phyloP scores from a whole-genome alignment of 1,140 invertebrate genomes.

The Pinna nobilis region DNA sequence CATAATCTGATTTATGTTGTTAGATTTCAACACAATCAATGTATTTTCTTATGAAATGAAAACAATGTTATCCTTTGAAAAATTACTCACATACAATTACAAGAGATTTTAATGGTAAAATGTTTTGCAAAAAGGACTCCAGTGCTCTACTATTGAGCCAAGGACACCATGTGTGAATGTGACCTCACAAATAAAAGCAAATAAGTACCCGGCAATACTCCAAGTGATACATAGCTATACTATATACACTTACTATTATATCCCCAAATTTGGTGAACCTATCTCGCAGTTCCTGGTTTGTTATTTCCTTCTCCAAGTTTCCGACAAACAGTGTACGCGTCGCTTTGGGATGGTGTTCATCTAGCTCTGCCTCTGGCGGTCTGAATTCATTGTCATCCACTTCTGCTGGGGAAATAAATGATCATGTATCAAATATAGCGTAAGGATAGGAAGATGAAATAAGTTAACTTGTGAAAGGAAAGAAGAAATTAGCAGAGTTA shows the following conservation, averaged over 20 bases:
- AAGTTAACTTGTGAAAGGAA: no score
- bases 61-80: no score
- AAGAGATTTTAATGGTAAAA: no score
- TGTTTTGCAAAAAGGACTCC: no score
- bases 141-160: no score
- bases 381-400: slow-evolving; percentile 90
- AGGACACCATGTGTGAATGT: neutral
- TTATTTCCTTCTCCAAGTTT: slow-evolving; percentile 96
- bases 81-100: no score
- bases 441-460: no score
- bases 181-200: neutral
- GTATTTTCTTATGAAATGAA: no score
- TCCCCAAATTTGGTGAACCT: slow-evolving; percentile 96
- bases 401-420: slow-evolving; percentile 75
- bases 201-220: neutral
- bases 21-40: no score
- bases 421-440: no score
- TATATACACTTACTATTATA: slow-evolving; percentile 86
- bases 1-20: no score
- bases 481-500: no score
- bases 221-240: neutral
- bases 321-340: slow-evolving; percentile 91
- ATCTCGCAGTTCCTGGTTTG: slow-evolving; percentile 88
- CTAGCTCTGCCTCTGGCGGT: slow-evolving; percentile 94
- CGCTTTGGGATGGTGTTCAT: slow-evolving; percentile 96